These are phyloP conservation scores for Sylvia atricapilla DNA, from an alignment of 2,113 vertebrate species.

Conservation along the genomic window DNA sequence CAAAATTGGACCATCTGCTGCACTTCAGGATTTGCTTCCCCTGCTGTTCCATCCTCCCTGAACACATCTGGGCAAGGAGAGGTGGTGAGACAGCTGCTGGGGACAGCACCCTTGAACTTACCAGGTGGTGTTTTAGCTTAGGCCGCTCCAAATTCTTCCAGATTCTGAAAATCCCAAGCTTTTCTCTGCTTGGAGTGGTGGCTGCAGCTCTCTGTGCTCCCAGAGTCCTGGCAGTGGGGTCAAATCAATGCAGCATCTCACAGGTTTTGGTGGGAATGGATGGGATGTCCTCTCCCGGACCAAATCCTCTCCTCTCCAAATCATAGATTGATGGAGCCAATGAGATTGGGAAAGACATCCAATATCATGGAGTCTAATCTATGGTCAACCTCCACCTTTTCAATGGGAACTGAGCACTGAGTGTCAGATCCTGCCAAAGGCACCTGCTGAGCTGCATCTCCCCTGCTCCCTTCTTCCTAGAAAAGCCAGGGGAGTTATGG, in stretches of 20 bases:
- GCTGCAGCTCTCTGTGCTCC: not conserved
- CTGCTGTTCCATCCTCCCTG: not conserved
- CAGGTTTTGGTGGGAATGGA: not conserved
- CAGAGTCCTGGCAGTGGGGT: fast-evolving
- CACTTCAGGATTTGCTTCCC: not conserved
- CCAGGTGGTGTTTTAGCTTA: not conserved
- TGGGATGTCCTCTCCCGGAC: not conserved
- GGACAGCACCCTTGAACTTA: not conserved
- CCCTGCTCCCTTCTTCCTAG: not conserved
- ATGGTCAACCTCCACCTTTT: not conserved
- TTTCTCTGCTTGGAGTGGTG: fast-evolving
- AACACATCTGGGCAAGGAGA: not conserved
- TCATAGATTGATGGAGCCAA: not conserved
- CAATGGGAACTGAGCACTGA: not conserved
- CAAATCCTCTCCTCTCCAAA: not conserved
- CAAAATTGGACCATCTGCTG: not conserved
- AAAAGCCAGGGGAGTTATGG: not conserved
- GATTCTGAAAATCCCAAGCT: not conserved
- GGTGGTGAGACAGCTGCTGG: not conserved
- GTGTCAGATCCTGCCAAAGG: not conserved
- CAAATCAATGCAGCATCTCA: fast-evolving
- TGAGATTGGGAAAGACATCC: not conserved
- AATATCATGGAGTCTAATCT: not conserved
- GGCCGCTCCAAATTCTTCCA: not conserved
- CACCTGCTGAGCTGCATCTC: not conserved